phyloP scores from a whole-genome alignment of 1,140 invertebrate species.

The Papilio xuthus region DNA sequence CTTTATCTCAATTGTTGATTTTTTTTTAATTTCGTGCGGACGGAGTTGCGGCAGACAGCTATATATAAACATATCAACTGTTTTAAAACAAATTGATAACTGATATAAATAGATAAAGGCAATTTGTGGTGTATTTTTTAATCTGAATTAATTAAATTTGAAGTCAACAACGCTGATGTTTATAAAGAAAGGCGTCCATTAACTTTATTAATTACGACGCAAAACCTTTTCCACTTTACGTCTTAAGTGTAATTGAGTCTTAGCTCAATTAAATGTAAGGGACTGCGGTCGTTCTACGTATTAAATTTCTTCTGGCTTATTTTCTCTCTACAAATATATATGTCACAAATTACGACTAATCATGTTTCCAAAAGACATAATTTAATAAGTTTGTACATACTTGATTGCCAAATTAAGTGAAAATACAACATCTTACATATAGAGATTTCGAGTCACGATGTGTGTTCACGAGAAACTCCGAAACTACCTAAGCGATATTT shows the following conservation, averaged over 20 bases:
- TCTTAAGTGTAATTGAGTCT: slow-evolving; percentile 12
- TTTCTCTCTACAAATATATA: neutral
- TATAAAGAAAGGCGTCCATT: neutral
- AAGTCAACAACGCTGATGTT: neutral
- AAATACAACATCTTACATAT: too few species aligned
- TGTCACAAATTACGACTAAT: neutral
- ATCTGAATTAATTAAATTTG: neutral
- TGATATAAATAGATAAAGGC: neutral
- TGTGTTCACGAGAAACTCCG: too few species aligned
- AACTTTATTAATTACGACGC: slow-evolving; percentile 13
- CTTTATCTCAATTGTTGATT: too few species aligned
- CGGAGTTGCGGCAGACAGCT: too few species aligned
- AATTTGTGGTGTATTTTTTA: neutral
- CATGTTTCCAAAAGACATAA: too few species aligned
- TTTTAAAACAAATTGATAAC: too few species aligned
- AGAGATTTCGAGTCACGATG: too few species aligned
- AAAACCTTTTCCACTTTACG: slow-evolving; percentile 21
- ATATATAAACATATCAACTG: too few species aligned
- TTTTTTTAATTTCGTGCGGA: too few species aligned
- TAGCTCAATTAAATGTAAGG: slow-evolving; percentile 1
- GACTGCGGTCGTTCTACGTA: neutral
- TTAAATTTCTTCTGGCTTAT: neutral
- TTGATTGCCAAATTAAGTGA: too few species aligned
- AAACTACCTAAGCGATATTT: too few species aligned
- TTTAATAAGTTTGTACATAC: too few species aligned